Base-by-base conservation (phyloP, 2,888 invertebrate species). In the Torymus aiolomorphi region DNA sequence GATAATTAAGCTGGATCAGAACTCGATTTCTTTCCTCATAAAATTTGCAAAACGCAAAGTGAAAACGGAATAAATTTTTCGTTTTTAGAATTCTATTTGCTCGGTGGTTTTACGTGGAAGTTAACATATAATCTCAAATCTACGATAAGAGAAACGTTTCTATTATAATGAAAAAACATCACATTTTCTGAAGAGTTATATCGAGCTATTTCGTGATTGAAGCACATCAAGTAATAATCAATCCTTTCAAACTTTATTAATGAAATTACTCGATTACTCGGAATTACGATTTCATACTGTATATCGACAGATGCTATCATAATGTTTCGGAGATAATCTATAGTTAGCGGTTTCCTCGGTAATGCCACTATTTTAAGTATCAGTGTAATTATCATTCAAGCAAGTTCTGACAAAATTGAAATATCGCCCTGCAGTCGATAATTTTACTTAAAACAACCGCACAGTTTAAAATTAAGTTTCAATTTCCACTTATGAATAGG, bases 281-380 rank as follows among this genome's bases (percentile, higher is more conserved):
- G 24, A 67, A 54, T 67, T 67, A 66, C 24, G 16, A 57, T 70
- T 70, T 70, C 56, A 70, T 70, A 67, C 24, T 11, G n/a, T n/a
- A 24, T 42, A 42, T 42, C 42, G 42, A 42, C 42, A 42, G 42
- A 42, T 42, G 4, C 42, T 8, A 42, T 42, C 42, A 42, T 67
- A 59, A 62, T 62, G 31, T 56, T 57, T 57, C 31, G 24, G 16
- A 42, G 42, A 42, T 42, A 42, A 42, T 42, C 8, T 42, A n/a
- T n/a, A 42, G 56, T 52, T 66, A 54, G 67, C 54, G 20, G 54
- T 67, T 67, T 67, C 67, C 67, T 51, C 42, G 42, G n/a, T 63
- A 42, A 63, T 42, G 42, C 16, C 31, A 31, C 63, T 63, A 63
- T 63, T 63, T 63, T 49, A 63, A 63, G 16, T 14, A 49, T 31